Evolutionary conservation across 2,888 invertebrate species (phyloP), one percentile per base, ranked within the genome.

Genomic region (Augochlorella aurata): DNA sequence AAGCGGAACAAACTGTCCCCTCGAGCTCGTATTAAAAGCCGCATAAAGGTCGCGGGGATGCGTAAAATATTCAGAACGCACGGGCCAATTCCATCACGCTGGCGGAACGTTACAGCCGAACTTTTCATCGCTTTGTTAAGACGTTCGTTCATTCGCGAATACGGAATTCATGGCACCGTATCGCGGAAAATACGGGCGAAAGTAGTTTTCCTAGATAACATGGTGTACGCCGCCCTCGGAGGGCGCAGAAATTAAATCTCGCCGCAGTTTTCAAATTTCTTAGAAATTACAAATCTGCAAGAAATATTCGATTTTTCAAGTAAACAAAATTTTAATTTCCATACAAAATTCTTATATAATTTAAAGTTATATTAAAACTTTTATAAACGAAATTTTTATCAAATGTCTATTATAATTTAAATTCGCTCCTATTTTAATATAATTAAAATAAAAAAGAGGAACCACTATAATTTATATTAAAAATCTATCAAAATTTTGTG

Each of bases 81-180:
- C 29, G 2, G 50, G n/a, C 21, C 50, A 14, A 52, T 44, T 65
- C 16, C 63, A 29, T 65, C n/a, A n/a, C 10, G 16, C 65, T 3
- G n/a, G 45, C 10, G 45, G 52, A n/a, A 52, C 24, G 74, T 74
- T 52, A 50, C 66, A 44, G 12, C 45, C 16, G 21, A 72, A 72
- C 74, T 71, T 71, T 61, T 45, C 47, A 14, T n/a, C 52, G n/a
- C n/a, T 78, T 61, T 21, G 74, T 78, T 68, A 74, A 74, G 61
- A 52, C 50, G 3, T 24, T 38, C 38, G 38, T 38, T 16, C 66
- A 16, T 24, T 49, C 44, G 61, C 38, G 67, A 45, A 76, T 72
- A n/a, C 2, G n/a, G 18, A 21, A 50, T 38, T 54, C 45, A 73
- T 65, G 65, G 65, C 18, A 18, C 12, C 9, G 38, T 38, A 4